Percentiles rank a stretch among this genome's conserved stretches.
Evolutionary conservation across 2,113 vertebrate genomes (phyloP).

Genomic region (Numenius arquata): DNA sequence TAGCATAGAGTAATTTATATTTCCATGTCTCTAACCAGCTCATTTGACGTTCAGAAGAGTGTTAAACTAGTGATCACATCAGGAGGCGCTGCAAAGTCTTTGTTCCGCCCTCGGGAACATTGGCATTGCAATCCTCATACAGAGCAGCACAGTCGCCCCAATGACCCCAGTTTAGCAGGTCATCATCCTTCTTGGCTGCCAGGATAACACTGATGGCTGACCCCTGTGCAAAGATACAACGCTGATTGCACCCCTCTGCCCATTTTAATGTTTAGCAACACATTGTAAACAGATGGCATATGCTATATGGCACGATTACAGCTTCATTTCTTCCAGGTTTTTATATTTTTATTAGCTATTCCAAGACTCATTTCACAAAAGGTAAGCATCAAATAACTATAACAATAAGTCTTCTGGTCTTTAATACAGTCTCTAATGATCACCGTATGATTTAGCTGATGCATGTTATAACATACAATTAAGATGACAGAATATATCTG

Average conservation of each 20-base stretch:
- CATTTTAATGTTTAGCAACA: not conserved
- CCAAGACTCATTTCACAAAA: not conserved
- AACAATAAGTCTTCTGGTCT: conserved; percentile 1
- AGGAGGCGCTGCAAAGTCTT: not conserved
- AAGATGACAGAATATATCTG: not conserved
- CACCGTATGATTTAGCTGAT: not conserved
- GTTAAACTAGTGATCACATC: not conserved
- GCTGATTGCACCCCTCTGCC: not conserved
- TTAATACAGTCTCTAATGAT: not conserved
- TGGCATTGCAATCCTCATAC: not conserved
- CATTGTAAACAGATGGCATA: not conserved
- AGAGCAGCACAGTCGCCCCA: not conserved
- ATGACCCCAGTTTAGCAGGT: not conserved
- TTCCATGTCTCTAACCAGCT: not conserved
- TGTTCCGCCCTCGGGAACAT: not conserved
- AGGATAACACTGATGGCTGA: not conserved
- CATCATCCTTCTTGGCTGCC: not conserved
- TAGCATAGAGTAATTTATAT: not conserved
- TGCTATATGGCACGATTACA: not conserved
- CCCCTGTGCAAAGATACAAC: not conserved
- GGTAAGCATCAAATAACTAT: not conserved
- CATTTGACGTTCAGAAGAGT: not conserved
- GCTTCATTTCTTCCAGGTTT: not conserved
- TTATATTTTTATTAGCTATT: not conserved
- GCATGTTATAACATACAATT: not conserved